Evolutionary conservation across 1,140 invertebrate genomes (phyloP).

Genomic region (Danaus melanippus): DNA sequence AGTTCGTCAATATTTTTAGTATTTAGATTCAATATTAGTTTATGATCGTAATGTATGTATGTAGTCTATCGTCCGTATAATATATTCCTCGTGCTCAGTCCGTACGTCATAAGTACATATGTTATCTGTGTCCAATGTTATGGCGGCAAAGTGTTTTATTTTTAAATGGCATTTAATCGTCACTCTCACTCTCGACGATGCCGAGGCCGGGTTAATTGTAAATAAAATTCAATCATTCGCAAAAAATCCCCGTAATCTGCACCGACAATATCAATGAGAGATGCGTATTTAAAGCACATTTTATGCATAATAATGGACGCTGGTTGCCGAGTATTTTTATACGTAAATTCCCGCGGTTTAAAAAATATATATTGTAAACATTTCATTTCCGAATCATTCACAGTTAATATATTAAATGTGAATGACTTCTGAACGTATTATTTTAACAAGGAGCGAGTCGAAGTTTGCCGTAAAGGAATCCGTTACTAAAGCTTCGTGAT

Average conservation of each 20-base stretch:
- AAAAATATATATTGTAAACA: constrained; percentile 23
- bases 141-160: constrained; percentile 63
- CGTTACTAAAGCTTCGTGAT: no score
- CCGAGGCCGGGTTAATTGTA: constrained; percentile 69
- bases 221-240: constrained; percentile 72
- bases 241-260: constrained; percentile 68
- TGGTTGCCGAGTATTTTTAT: constrained; percentile 40
- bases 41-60: no score
- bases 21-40: no score
- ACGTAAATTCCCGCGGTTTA: constrained; percentile 28
- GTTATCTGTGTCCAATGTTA: constrained; percentile 50
- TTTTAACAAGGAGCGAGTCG: no score
- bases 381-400: constrained; percentile 19
- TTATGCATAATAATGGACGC: constrained; percentile 52
- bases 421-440: constrained; percentile 6
- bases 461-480: no score
- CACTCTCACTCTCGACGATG: constrained; percentile 62
- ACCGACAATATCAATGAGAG: constrained; percentile 67
- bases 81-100: neutral
- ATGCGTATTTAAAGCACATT: constrained; percentile 58
- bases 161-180: constrained; percentile 71
- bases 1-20: no score
- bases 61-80: no score
- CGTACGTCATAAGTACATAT: constrained; percentile 29
- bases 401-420: constrained; percentile 11